Evolutionary conservation across 2,113 vertebrate species (phyloP), one percentile per base, ranked within the genome.

Genomic region (Cepphus grylle): DNA sequence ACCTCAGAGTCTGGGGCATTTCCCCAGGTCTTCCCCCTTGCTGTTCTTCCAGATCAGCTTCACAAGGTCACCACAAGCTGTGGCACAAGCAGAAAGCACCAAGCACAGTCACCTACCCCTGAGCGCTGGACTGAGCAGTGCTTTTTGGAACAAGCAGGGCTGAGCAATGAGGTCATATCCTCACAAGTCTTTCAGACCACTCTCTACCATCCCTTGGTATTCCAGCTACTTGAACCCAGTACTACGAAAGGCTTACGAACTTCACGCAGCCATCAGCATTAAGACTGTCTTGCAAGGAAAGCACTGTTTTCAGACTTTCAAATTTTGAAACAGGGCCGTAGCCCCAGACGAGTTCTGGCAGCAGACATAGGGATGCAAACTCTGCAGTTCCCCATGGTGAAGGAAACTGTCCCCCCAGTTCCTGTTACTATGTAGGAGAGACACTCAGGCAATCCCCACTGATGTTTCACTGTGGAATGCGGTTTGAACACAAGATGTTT

Each of bases 71-170:
- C 53, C 1, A 1, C 15, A 36, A 62, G 43, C 27, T 49, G 15
- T 2, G 1, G 76, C 2, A 0, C 50, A 56, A 59, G 69, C 38
- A 59, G 79, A 45, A 69, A 21, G 38, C 69, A 29, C 40, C 49
- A 19, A 34, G 65, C 40, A 62, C 21, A 43, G 53, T 12, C 27
- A 38, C 19, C 25, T 27, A 18, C 36, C 43, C n/a, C 38, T 15
- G 7, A 73, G 62, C 0, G 0, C 20, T 17, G 69, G 70, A 15
- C 49, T 21, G 61, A 40, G 40, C 0, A 0, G 8, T 26, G 9
- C 47, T 17, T n/a, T 45, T 45, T 27, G 69, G 53, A 62, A 23
- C 6, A 43, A 66, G 52, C 56, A 72, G 30, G 7, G 6, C 70
- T 38, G 43, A 63, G 55, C 49, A 30, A 43, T 36, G 61, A 50